Evolutionary conservation across 2,797 vertebrate species (phyloP).

Genomic region (Carapus acus): DNA sequence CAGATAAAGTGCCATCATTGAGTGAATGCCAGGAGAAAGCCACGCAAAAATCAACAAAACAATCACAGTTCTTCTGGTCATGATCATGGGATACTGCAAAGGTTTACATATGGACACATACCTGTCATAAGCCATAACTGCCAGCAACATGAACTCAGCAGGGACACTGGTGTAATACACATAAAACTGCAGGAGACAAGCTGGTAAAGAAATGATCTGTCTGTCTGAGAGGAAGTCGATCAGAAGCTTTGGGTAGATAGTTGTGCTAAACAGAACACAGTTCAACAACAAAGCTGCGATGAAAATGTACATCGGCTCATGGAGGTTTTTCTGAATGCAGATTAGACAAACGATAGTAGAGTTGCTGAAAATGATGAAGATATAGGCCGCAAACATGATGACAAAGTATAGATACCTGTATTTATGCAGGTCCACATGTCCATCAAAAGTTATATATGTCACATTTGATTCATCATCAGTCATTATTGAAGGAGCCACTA

Average conservation of each 20-base stretch:
- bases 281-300: constrained; percentile 50
- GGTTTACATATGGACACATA: constrained; percentile 52
- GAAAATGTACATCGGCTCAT: constrained; percentile 56
- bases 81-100: constrained; percentile 35
- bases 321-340: constrained; percentile 37
- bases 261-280: constrained; percentile 32
- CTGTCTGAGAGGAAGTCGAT: constrained; percentile 32
- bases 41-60: constrained; percentile 15
- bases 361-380: constrained; percentile 43
- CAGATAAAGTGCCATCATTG: neutral
- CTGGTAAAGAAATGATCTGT: constrained; percentile 26
- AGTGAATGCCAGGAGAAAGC: constrained; percentile 25
- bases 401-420: constrained; percentile 47
- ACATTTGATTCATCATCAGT: constrained; percentile 30
- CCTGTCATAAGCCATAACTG: constrained; percentile 47
- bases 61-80: constrained; percentile 21
- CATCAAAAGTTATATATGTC: constrained; percentile 37
- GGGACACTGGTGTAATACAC: constrained; percentile 13
- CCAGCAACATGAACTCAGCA: constrained; percentile 34
- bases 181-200: constrained; percentile 34
- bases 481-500: too few relatives aligned
- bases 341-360: constrained; percentile 34
- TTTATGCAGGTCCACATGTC: constrained; percentile 29
- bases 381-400: constrained; percentile 19
- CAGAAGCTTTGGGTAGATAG: constrained; percentile 41